These are phyloP conservation scores for Abrostola triplasia DNA, from an alignment of 2,888 invertebrate species.

Conservation along the genomic window DNA sequence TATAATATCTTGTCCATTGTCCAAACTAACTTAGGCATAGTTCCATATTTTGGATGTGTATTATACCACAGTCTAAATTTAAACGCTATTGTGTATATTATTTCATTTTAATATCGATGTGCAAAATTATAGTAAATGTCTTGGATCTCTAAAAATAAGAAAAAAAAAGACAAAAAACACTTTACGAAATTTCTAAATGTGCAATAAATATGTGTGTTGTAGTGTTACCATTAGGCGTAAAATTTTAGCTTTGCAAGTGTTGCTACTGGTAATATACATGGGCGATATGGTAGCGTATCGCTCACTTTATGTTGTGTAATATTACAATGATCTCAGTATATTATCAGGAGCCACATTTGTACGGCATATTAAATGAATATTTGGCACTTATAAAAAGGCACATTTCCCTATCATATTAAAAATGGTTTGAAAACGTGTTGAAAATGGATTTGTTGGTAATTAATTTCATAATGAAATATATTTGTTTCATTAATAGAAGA, in stretches of 20 bases:
- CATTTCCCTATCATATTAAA: conserved; percentile 87
- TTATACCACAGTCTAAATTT: conserved; percentile 85
- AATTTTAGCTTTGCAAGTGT: conserved; percentile 78
- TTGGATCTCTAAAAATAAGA: conserved; percentile 88
- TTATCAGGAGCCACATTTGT: conserved; percentile 76
- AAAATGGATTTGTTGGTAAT: conserved; percentile 89
- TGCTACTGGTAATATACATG: conserved; percentile 63
- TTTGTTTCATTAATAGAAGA: conserved; percentile 85
- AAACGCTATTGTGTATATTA: conserved; percentile 87
- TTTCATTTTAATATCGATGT: conserved; percentile 86
- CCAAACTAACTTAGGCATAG: conserved; percentile 86
- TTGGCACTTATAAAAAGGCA: conserved; percentile 88
- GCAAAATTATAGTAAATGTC: conserved; percentile 89
- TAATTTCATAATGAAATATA: conserved; percentile 89
- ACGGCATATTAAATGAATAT: conserved; percentile 83
- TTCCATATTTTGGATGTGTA: conserved; percentile 88
- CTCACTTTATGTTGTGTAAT: conserved; percentile 70
- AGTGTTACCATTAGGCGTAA: conserved; percentile 88
- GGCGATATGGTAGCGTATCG: conserved; percentile 58
- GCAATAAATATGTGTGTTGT: conserved; percentile 89
- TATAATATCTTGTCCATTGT: conserved; percentile 85
- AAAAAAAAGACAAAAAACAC: conserved; percentile 87
- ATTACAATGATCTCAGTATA: conserved; percentile 82
- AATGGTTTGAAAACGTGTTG: conserved; percentile 88
- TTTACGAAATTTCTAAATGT: conserved; percentile 89